Base-by-base conservation (phyloP, 2,888 invertebrate species). In the Lathronympha strigana region DNA sequence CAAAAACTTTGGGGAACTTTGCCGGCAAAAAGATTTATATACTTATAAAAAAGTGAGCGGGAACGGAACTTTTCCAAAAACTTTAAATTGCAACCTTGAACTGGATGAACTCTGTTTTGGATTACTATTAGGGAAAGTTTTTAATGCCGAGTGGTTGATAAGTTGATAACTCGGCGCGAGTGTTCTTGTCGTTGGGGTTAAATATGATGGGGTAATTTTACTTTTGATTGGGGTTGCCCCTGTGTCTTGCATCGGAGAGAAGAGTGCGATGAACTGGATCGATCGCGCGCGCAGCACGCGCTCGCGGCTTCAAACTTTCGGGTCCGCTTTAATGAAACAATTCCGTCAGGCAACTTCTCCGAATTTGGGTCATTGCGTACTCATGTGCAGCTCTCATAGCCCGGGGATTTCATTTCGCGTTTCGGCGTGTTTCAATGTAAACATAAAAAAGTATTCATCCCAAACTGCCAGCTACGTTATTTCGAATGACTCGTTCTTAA, bases 21-120 rank as follows among this genome's bases (percentile, higher is more conserved):
- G 88, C 84, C 87, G 90, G 83, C 90, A 90, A 92, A 92, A 92
- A 92, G 91, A 92, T 92, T 92, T 91, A 91, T 92, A 92, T 86
- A 90, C 90, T 90, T 90, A 90, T 89, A 91, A 91, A 91, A 92
- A 92, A 91, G 87, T 89, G 87, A 86, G 87, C 84, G 90, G 86
- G 84, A 87, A 90, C 83, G 83, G 86, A 90, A 90, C 83, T 91
- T 92, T 91, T 88, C 87, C 87, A 89, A 92, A 92, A 92, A 92
- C 92, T 92, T 92, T 92, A 92, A 92, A 92, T 92, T 92, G 92
- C 92, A 92, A 90, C 92, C 92, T 92, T 92, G 92, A 92, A 92
- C 92, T 82, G 86, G 76, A 78, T 80, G 81, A 90, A 91, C 86
- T 92, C 90, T 89, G 90, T 88, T 90, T 89, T 80, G 85, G 91